Evolutionary conservation across 1,140 invertebrate species (phyloP).

Genomic region (Apolygus lucorum): DNA sequence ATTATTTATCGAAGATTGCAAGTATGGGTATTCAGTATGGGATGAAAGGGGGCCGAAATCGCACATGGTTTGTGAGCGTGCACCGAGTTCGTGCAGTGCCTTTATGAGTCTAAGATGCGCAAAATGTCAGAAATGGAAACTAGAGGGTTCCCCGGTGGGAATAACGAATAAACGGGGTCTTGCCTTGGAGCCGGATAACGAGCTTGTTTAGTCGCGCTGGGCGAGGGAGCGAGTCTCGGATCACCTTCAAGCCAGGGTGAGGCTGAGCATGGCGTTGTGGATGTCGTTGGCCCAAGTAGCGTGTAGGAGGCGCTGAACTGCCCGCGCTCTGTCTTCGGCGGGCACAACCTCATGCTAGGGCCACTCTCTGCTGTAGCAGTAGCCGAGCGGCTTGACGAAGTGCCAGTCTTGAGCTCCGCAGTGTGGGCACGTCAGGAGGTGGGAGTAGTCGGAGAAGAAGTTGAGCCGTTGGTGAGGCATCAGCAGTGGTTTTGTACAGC

Average conservation of each 20-base stretch:
- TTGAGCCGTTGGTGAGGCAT: slow-evolving; percentile 76
- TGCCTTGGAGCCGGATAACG: background rate
- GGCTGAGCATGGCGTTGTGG: slow-evolving; percentile 19
- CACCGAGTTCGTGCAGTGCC: too few relatives aligned
- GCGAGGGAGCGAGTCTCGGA: slow-evolving; percentile 2
- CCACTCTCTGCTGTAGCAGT: slow-evolving; percentile 73
- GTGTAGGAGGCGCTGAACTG: slow-evolving; percentile 30
- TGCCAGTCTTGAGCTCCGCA: slow-evolving; percentile 85
- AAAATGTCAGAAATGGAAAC: background rate
- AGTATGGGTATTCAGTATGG: too few relatives aligned
- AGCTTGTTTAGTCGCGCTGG: background rate
- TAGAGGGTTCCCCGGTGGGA: background rate
- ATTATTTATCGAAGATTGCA: too few relatives aligned
- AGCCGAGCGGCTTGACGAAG: slow-evolving; percentile 81
- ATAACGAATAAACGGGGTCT: background rate
- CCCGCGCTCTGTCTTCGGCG: slow-evolving; percentile 35
- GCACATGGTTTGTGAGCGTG: too few relatives aligned
- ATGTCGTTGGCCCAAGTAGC: slow-evolving; percentile 31
- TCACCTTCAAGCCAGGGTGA: slow-evolving; percentile 26
- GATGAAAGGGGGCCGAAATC: too few relatives aligned
- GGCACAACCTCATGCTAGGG: slow-evolving; percentile 72
- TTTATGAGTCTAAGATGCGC: too few relatives aligned
- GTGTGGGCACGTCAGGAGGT: slow-evolving; percentile 79
- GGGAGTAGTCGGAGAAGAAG: slow-evolving; percentile 93
- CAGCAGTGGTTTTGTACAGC: slow-evolving; percentile 75